Evolutionary conservation across 2,797 vertebrate genomes (phyloP), one percentile per base, ranked within the genome.

Genomic region (Pseudomugil gertrudae): DNA sequence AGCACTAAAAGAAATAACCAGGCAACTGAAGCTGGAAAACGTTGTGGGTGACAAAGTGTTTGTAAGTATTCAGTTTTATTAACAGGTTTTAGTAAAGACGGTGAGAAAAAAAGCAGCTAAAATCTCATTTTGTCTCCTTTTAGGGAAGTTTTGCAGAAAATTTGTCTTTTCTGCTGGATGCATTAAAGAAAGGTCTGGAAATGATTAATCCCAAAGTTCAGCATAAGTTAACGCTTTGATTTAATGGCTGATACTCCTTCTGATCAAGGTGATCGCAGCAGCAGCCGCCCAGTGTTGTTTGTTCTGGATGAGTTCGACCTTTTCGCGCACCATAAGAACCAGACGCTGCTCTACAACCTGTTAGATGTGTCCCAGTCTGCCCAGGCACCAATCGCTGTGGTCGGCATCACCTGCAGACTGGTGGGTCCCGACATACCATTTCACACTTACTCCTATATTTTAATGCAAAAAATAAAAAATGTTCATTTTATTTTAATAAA

Each of bases 121-220:
- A 19, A n/a, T 0, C 11, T 2, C 1, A 0, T 24, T 38, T 57
- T 57, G 33, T 35, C 32, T 66, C 5, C 2, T 11, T 89, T 76
- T 67, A 99, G 98, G 98, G 98, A 58, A 98, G 97, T 63, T 98
- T 99, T 94, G 95, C 98, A 38, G 98, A 99, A 90, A 99, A 98
- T 67, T 92, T 99, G 64, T 85, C 85, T 0, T 99, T 99, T 84
- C 94, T 99, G n/a, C 85, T 99, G 40, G 96, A 99, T 77, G 97
- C 97, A 0, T 85, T 99, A 66, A 97, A 94, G 87, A 98, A 88
- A 94, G 98, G 98, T 98, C 71, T 84, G 66, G 48, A 38, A 24
- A 21, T 17, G 11, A 7, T 27, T 14, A 0, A 24, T n/a, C 4
- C 0, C 9, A 27, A 10, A 47, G 7, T 56, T 27, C 5, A 50